phyloP scores from a whole-genome alignment of 2,797 vertebrate species.

The Ctenopoma multispine region DNA sequence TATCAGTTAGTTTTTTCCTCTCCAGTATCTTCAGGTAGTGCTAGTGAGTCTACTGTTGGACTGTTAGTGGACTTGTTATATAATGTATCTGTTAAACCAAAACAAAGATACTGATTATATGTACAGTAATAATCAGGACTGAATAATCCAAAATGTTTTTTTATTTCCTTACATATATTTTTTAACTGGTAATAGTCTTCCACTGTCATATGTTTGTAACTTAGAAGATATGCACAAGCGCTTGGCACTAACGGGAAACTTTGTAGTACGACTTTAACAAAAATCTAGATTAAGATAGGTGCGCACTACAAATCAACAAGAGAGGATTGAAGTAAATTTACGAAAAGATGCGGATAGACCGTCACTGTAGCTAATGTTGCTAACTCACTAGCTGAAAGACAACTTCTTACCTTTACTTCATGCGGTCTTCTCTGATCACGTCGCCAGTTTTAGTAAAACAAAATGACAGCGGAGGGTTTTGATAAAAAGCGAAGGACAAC shows the following conservation, averaged over 20 bases:
- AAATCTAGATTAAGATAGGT: no score
- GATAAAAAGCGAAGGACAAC: neutral
- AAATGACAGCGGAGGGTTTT: neutral
- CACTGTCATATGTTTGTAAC: neutral
- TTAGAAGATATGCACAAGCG: neutral
- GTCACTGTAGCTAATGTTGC: neutral
- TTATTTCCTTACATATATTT: no score
- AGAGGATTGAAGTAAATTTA: conserved; percentile 10
- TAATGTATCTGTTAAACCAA: neutral
- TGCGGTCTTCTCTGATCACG: neutral
- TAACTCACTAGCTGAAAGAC: neutral
- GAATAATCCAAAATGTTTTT: no score
- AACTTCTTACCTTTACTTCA: conserved; percentile 43
- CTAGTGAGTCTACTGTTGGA: neutral
- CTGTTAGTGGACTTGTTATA: neutral
- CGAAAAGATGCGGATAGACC: no score
- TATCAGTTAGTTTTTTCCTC: neutral
- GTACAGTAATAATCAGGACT: neutral
- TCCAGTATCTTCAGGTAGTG: neutral
- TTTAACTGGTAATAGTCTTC: no score
- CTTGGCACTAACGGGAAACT: no score
- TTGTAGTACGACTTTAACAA: neutral
- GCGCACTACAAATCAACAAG: neutral
- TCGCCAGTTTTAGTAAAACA: neutral
- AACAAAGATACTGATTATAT: neutral